Conservation (phyloP, 2,113 vertebrate genomes). For the Eublepharis macularius region DNA sequence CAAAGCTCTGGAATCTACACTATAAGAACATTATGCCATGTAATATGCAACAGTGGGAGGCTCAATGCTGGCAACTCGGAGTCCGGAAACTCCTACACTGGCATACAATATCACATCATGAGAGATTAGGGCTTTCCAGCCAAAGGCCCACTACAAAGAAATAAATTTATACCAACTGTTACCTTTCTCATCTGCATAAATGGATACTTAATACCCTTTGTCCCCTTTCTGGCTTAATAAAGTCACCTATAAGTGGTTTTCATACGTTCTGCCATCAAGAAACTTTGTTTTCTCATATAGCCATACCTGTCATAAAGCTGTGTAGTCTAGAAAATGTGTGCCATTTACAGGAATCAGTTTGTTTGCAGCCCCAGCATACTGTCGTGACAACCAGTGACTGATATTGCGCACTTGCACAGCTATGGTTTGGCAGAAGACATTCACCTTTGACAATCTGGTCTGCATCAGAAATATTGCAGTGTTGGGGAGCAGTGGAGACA, state of each 20-base stretch:
- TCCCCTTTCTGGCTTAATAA: neutral
- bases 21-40: neutral
- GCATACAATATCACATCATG: neutral
- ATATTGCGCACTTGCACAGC: neutral
- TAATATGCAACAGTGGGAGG: neutral
- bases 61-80: neutral
- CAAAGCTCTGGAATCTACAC: neutral
- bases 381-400: neutral
- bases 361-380: neutral
- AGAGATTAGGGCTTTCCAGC: neutral
- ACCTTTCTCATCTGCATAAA: neutral
- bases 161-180: neutral
- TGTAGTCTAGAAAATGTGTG: too few relatives aligned
- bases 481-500: too few relatives aligned
- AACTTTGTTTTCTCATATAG: neutral
- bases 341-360: neutral
- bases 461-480: neutral
- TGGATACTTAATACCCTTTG: neutral
- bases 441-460: neutral
- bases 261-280: neutral
- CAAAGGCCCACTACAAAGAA: neutral
- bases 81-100: neutral
- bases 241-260: neutral
- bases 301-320: too few relatives aligned
- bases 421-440: neutral